Conservation (phyloP, 2,113 vertebrate species). For the Centropristis striata region DNA sequence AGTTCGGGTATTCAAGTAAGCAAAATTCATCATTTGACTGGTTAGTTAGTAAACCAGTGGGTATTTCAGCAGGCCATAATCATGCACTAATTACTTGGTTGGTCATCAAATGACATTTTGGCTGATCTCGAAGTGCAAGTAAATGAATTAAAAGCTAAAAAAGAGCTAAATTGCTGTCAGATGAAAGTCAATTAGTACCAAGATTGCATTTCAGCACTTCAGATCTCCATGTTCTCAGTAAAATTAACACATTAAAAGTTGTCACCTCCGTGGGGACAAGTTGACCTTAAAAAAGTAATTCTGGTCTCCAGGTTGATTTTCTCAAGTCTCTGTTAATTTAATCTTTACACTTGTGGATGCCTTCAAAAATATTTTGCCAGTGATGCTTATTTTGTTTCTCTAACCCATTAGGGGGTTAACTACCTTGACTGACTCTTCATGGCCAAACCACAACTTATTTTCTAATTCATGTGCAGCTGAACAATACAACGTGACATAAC, state of each 20-base stretch:
- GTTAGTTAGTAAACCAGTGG: too few species aligned
- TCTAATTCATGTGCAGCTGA: background rate
- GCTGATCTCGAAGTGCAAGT: too few species aligned
- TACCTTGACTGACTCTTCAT: background rate
- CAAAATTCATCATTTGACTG: background rate
- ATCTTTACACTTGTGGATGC: background rate
- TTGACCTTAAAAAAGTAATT: background rate
- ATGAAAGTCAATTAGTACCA: too few species aligned
- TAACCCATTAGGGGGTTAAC: background rate
- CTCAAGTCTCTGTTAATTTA: background rate
- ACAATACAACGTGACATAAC: background rate
- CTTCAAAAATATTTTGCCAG: background rate
- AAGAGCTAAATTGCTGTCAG: too few species aligned
- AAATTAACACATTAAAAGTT: background rate
- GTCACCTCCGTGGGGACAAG: background rate
- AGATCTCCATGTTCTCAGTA: background rate
- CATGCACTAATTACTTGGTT: background rate
- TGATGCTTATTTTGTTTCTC: background rate
- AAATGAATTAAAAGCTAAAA: too few species aligned
- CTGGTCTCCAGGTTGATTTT: background rate
- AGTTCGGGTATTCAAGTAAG: background rate
- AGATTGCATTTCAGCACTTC: too few species aligned
- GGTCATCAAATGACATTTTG: too few species aligned
- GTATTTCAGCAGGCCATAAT: background rate
- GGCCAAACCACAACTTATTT: background rate